phyloP scores from a whole-genome alignment of 2,888 invertebrate genomes.

The Synergus laeviventris region DNA sequence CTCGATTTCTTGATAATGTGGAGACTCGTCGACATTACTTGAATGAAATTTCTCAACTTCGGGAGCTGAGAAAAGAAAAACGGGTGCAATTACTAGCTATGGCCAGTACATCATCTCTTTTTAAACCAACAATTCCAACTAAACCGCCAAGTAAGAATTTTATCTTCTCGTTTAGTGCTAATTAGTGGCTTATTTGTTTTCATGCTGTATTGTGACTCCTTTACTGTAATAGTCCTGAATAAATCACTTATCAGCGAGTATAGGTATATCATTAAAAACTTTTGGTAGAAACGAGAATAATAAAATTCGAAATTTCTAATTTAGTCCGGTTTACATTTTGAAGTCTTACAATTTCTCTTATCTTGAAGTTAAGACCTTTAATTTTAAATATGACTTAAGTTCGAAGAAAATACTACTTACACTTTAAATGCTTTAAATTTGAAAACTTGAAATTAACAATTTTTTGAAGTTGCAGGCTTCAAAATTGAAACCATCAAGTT shows the following conservation, averaged over 20 bases:
- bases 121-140: conserved; percentile 60
- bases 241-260: neutral
- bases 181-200: neutral
- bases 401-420: neutral
- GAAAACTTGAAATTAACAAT: neutral
- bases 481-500: neutral
- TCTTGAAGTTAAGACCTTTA: neutral
- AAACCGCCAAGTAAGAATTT: conserved; percentile 62
- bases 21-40: conserved; percentile 78
- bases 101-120: conserved; percentile 65
- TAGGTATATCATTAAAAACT: neutral
- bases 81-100: conserved; percentile 75
- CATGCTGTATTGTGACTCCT: neutral
- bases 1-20: conserved; percentile 82
- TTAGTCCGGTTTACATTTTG: neutral
- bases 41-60: conserved; percentile 75
- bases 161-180: neutral
- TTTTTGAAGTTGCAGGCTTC: conserved; percentile 3
- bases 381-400: neutral
- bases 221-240: neutral
- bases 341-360: neutral
- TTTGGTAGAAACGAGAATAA: neutral
- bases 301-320: neutral
- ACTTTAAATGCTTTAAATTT: neutral
- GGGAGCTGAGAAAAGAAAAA: conserved; percentile 76